Conservation (phyloP, 2,113 vertebrate species). For the Sphaerodactylus townsendi region DNA sequence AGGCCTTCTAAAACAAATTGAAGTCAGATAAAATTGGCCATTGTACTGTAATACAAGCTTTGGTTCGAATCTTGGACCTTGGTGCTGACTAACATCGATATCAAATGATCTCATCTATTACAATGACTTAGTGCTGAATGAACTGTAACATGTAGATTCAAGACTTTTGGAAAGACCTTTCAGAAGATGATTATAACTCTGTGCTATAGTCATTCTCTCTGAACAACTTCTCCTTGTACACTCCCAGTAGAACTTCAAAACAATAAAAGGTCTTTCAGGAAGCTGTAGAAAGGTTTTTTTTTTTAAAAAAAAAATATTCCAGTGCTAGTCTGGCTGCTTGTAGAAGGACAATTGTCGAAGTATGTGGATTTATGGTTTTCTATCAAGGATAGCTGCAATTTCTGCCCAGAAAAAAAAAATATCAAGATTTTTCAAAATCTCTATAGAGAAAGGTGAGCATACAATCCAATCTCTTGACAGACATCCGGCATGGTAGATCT, state of each 20-base stretch:
- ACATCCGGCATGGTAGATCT: not conserved
- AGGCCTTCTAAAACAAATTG: not conserved
- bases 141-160: not conserved
- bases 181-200: not conserved
- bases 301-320: too few species aligned
- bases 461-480: not conserved
- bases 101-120: not conserved
- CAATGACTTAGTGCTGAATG: not conserved
- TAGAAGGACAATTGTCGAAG: not conserved
- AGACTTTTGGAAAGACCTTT: not conserved
- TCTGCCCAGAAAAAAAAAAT: conserved; percentile 4
- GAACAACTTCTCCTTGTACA: not conserved
- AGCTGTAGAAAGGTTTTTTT: not conserved
- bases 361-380: not conserved
- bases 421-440: not conserved
- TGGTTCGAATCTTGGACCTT: not conserved
- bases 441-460: not conserved
- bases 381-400: not conserved
- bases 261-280: not conserved
- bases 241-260: not conserved
- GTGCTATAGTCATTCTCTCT: not conserved
- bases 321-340: not conserved
- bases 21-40: not conserved
- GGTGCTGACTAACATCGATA: not conserved
- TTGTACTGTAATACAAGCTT: not conserved